Percentiles rank a stretch among this genome's conserved stretches.
These are phyloP conservation scores for Lottia scabra DNA, from an alignment of 2,888 invertebrate species.

Conservation along the genomic window DNA sequence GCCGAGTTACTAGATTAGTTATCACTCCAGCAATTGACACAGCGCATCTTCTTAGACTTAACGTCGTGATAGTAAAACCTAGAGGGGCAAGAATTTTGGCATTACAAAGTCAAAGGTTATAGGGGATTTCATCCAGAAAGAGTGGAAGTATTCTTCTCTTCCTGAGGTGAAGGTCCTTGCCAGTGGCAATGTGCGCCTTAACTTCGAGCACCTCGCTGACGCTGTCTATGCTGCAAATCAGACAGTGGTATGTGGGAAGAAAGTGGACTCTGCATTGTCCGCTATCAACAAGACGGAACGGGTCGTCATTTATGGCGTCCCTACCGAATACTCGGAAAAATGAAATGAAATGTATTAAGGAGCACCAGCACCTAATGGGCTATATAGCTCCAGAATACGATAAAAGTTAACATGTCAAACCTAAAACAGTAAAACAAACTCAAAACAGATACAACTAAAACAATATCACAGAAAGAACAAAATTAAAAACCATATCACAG, in stretches of 20 bases:
- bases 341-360: too few species aligned
- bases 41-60: too few species aligned
- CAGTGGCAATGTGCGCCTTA: neutral
- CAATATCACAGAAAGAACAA: too few species aligned
- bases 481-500: too few species aligned
- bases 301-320: neutral
- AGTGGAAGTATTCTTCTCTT: neutral
- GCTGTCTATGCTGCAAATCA: neutral
- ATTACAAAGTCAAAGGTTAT: neutral
- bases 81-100: neutral
- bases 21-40: too few species aligned
- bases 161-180: neutral
- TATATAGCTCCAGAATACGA: too few species aligned
- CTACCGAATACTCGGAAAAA: too few species aligned
- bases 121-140: neutral
- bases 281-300: neutral
- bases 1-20: too few species aligned
- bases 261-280: neutral
- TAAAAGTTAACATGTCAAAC: too few species aligned
- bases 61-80: neutral
- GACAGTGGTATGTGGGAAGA: neutral
- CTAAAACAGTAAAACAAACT: too few species aligned
- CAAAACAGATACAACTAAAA: too few species aligned
- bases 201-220: neutral
- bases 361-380: too few species aligned